These are phyloP conservation scores for Aix galericulata DNA, from an alignment of 2,113 vertebrate genomes.

Conservation along the genomic window DNA sequence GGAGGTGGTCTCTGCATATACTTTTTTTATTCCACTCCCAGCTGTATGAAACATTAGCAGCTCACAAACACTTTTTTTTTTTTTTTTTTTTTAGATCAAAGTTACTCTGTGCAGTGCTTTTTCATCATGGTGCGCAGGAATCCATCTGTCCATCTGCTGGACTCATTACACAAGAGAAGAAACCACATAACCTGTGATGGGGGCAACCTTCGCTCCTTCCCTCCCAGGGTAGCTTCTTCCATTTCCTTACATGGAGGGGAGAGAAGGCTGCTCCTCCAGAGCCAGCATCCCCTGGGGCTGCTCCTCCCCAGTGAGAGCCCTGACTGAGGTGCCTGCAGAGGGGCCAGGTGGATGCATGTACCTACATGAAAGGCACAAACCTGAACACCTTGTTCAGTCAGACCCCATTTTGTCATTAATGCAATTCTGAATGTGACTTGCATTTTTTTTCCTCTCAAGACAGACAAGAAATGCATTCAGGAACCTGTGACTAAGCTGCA, in stretches of 20 bases:
- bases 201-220: background rate
- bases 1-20: background rate
- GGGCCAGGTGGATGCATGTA: background rate
- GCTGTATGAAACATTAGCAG: rapidly evolving
- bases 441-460: background rate
- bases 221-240: background rate
- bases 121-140: background rate
- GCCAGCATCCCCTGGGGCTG: background rate
- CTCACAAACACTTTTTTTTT: background rate
- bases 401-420: background rate
- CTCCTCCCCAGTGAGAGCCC: background rate
- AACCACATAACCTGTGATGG: rapidly evolving
- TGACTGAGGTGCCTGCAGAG: background rate
- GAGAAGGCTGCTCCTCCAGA: background rate
- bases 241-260: rapidly evolving
- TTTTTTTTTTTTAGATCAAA: background rate
- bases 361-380: background rate
- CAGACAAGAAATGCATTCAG: background rate
- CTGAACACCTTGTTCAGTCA: background rate
- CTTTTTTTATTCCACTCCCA: background rate
- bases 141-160: background rate
- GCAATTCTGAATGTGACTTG: background rate
- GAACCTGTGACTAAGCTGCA: conserved; percentile 32
- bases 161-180: background rate
- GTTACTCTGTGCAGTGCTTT: rapidly evolving